A percentile compares a stretch with the other conserved stretches of the same genome.
Evolutionary conservation across 1,140 invertebrate genomes (phyloP).

Genomic region (Sweltsa coloradensis): DNA sequence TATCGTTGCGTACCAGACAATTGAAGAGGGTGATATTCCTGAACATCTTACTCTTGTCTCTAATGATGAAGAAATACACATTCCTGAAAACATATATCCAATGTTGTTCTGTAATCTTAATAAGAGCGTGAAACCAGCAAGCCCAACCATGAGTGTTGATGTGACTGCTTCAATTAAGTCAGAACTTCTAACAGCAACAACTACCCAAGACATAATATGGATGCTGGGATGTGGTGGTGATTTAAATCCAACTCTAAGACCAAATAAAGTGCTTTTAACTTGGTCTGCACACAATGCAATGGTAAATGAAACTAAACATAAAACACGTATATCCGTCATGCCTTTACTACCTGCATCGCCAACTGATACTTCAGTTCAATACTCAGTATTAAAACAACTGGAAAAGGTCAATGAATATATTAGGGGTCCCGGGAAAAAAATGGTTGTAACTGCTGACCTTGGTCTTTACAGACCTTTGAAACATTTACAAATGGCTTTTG

Average conservation of each 20-base stretch:
- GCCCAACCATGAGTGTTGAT: no score
- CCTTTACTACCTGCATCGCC: not conserved
- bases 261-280: constrained; percentile 2
- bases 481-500: constrained; percentile 2
- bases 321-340: constrained; percentile 1
- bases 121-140: no score
- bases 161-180: not conserved
- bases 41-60: not conserved
- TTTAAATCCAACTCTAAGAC: not conserved
- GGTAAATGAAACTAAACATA: constrained; percentile 3
- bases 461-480: not conserved
- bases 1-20: constrained; percentile 4
- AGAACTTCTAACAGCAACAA: not conserved
- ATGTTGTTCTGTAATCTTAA: no score
- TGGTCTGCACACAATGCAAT: constrained; percentile 4
- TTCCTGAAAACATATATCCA: constrained; percentile 1
- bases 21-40: constrained; percentile 2
- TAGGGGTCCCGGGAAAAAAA: not conserved
- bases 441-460: constrained; percentile 1
- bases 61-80: not conserved
- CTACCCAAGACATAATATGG: constrained; percentile 6
- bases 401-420: constrained; percentile 4
- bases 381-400: not conserved
- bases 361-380: constrained; percentile 6
- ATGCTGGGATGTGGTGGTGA: not conserved